phyloP scores from a whole-genome alignment of 2,888 invertebrate species.

The Acleris laterana region DNA sequence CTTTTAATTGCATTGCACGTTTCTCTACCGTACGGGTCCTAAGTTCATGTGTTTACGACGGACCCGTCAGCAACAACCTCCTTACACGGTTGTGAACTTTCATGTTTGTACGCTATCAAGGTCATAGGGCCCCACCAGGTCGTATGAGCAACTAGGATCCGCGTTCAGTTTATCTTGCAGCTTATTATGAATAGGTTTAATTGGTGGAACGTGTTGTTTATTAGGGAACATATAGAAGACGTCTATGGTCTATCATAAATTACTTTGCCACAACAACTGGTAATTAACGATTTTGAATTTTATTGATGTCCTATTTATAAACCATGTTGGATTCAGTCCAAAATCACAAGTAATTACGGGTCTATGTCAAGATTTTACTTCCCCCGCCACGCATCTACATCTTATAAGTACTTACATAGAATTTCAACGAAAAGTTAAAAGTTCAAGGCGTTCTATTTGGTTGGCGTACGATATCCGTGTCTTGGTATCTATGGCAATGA shows the following conservation, averaged over 20 bases:
- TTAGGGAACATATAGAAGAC: neutral
- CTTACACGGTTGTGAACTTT: constrained; percentile 38
- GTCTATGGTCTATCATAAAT: no score
- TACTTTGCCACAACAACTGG: no score
- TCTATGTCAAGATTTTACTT: constrained; percentile 9
- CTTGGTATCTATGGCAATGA: constrained; percentile 16
- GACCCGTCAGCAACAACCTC: constrained; percentile 34
- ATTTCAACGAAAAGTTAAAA: constrained; percentile 12
- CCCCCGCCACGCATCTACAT: neutral
- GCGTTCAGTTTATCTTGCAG: constrained; percentile 5
- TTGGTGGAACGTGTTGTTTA: neutral
- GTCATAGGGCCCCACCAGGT: constrained; percentile 16
- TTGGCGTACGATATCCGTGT: constrained; percentile 15
- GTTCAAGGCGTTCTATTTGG: constrained; percentile 23
- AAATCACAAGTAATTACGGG: no score
- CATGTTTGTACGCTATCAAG: constrained; percentile 38
- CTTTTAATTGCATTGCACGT: neutral
- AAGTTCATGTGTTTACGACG: constrained; percentile 28
- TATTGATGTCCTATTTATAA: no score
- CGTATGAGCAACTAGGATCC: constrained; percentile 4
- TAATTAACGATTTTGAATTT: no score
- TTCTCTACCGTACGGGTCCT: constrained; percentile 4
- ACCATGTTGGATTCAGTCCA: no score
- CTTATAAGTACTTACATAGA: neutral
- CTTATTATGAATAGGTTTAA: constrained; percentile 4